Evolutionary conservation across 2,113 vertebrate genomes (phyloP), one percentile per base, ranked within the genome.

Genomic region (Cavia porcellus): DNA sequence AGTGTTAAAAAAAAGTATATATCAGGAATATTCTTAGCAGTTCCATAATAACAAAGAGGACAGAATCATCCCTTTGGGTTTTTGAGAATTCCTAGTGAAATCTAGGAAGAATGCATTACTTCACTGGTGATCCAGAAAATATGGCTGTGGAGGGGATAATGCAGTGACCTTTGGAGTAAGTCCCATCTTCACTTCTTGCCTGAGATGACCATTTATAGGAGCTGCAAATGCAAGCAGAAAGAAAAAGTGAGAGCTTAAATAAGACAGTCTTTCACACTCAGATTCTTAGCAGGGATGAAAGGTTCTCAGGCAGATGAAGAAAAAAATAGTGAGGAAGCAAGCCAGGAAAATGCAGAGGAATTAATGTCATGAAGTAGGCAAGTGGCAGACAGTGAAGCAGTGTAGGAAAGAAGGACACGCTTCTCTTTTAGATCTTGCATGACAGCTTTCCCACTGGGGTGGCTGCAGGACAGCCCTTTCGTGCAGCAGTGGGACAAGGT

Each of bases 191-290:
- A 92, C 89, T 90, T 94, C 80, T 70, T 57, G 30, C 57, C 70
- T 1, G 17, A 93, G 24, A 95, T 90, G 70, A 93, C 87, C 92
- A 82, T 24, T 96, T 96, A 95, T 82, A 97, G 97, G 57, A 95
- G 90, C 62, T 84, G 32, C 74, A 97, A 75, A 87, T 24, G 38
- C 38, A 90, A 95, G 92, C 84, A 95, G 75, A 81, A 84, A 75
- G 87, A 62, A 85, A 93, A 95, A 55, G 47, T 64, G 61, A 62
- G 74, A 95, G 68, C 90, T 92, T 92, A 83, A 96, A 95, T 38
- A 79, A 79, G 45, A 92, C 86, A 79, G 62, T 42, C 92, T 92
- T 93, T 96, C 61, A 96, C 92, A 87, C 83, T 83, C 2, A 81
- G 50, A 92, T 89, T 92, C 84, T 96, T 81, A 81, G 72, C 82